Conservation (phyloP, 92 coral and sea anemone species). For the Anthopleura xanthogrammica region DNA sequence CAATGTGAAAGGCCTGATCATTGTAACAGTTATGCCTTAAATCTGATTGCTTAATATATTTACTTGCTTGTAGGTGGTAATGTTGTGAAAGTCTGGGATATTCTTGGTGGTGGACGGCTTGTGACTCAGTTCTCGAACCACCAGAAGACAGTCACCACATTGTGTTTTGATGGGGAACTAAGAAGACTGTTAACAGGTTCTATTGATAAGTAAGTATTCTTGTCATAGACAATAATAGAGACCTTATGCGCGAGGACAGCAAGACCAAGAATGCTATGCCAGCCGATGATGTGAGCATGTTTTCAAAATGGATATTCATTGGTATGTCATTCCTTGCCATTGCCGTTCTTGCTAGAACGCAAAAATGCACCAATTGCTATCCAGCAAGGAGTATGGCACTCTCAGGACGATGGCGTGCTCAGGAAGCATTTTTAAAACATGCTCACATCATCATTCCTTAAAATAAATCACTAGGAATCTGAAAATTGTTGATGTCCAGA, state of each 20-base stretch:
- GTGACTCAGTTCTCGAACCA: slow-evolving; percentile 93
- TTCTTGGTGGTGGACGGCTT: slow-evolving; percentile 88
- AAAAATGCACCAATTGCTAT: too few species aligned
- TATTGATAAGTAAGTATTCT: slow-evolving; percentile 71
- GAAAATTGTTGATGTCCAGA: too few species aligned
- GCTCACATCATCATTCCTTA: too few species aligned
- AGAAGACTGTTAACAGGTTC: slow-evolving; percentile 88
- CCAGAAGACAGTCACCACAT: slow-evolving; percentile 93
- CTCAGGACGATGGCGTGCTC: too few species aligned
- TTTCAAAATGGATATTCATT: too few species aligned
- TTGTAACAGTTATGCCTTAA: neutral
- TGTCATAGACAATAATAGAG: neutral
- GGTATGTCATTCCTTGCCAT: too few species aligned
- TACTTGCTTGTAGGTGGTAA: slow-evolving; percentile 61
- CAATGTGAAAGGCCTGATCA: neutral
- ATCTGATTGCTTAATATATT: neutral
- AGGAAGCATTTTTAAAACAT: too few species aligned
- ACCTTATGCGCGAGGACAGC: neutral
- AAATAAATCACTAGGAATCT: too few species aligned
- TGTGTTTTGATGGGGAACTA: slow-evolving; percentile 90
- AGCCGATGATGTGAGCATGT: too few species aligned
- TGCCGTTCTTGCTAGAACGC: too few species aligned
- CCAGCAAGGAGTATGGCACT: too few species aligned
- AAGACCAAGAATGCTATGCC: too few species aligned
- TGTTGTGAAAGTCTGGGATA: slow-evolving; percentile 89